phyloP scores from a whole-genome alignment of 2,888 invertebrate species.

The Sminthurinus aureus region DNA sequence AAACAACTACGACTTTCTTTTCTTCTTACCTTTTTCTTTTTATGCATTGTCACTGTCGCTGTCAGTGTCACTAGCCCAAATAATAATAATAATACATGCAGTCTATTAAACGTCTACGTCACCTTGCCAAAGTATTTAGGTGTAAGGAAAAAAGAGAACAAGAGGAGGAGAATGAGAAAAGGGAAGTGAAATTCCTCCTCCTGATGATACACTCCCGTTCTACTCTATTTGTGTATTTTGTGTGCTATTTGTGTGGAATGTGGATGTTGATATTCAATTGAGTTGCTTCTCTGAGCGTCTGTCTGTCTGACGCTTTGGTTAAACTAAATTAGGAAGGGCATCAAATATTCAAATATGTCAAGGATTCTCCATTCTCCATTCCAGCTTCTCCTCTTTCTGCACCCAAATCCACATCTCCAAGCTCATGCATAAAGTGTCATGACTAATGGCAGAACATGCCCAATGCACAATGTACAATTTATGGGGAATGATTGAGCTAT shows the following conservation, averaged over 20 bases:
- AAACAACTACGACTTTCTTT: neutral
- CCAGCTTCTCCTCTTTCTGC: neutral
- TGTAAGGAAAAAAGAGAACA: neutral
- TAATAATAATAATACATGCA: neutral
- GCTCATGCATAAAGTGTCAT: too few relatives aligned
- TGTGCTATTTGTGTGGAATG: neutral
- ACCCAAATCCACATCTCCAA: neutral
- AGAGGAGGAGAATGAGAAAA: neutral
- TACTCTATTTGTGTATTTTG: neutral
- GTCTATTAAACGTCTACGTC: neutral
- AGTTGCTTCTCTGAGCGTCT: neutral
- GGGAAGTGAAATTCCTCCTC: neutral
- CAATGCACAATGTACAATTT: too few relatives aligned
- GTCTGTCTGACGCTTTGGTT: neutral
- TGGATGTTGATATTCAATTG: neutral
- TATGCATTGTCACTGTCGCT: neutral
- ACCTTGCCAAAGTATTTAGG: too few relatives aligned
- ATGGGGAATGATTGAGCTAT: too few relatives aligned
- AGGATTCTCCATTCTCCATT: neutral
- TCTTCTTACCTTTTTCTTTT: neutral
- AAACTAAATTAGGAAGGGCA: conserved; percentile 7
- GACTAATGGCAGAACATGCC: too few relatives aligned
- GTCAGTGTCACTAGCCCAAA: neutral
- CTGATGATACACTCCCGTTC: neutral
- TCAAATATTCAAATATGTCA: neutral